Evolutionary conservation across 1,140 invertebrate genomes (phyloP), one percentile per base, ranked within the genome.

Genomic region (Ceratosolen solmsi): DNA sequence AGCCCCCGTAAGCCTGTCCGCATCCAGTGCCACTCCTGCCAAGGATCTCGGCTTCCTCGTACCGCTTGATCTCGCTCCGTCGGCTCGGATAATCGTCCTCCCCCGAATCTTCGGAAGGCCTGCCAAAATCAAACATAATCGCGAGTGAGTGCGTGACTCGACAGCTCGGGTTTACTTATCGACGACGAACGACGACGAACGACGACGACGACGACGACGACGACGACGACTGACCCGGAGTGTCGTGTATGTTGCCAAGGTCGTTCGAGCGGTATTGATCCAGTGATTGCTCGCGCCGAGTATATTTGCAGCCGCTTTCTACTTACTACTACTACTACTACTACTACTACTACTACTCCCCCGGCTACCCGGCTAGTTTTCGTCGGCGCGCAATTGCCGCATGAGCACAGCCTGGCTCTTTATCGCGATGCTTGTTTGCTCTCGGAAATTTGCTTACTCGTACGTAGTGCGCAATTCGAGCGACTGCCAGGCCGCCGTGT

Each of bases 51-150:
- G 90, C 91, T 83, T 90, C 88, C 79, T 86, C 86, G 88, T 91
- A 90, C 85, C 88, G 85, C 86, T 88, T 87, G 25, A 41, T 11
- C 20, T 20, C 54, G 36, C 79, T 87, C 71, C 82, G 83, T 73
- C 85, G 84, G 84, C 78, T 88, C 65, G 86, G 88, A 85, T 88
- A 87, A 88, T 84, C 85, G 76, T 80, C 60, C 58, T 83, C 85
- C 46, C 86, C 83, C 82, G 86, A 87, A 84, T 91, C 90, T 84
- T 90, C 89, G n/a, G 89, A 89, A 4, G 91, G 91, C 56, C 91
- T 92, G 87, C 60, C 15, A 46, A 79, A 78, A 78, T 68, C 60
- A 65, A 25, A 51, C 51, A 65, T 78, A 78, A 78, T 78, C 41
- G 20, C 49, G 27, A 17, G 30, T 74, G 30, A 74, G 27, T 9